Conservation (phyloP, 2,113 vertebrate genomes). For the Sula dactylatra region DNA sequence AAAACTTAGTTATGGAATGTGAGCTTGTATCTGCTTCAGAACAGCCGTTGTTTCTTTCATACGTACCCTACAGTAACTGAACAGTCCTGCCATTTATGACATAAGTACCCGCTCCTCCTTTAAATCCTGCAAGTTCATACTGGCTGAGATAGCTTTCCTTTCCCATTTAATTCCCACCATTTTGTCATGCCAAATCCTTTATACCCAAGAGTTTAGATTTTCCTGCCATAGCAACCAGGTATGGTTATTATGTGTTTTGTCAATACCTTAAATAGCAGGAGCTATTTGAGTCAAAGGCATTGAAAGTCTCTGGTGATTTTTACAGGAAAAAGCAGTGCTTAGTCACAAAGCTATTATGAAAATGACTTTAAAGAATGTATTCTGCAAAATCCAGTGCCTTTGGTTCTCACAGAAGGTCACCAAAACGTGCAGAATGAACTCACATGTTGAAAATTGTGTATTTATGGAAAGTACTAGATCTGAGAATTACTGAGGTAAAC, state of each 20-base stretch:
- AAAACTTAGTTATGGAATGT: not conserved
- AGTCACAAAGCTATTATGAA: not conserved
- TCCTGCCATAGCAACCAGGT: not conserved
- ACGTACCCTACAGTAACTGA: not conserved
- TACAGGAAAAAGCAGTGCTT: not conserved
- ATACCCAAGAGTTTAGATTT: not conserved
- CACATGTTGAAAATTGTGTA: not conserved
- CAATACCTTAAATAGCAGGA: not conserved
- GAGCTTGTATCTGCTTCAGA: not conserved
- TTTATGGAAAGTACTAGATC: not conserved
- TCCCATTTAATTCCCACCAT: not conserved
- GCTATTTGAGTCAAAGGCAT: not conserved
- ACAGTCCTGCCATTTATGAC: not conserved
- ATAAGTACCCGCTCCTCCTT: not conserved
- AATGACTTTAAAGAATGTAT: not conserved
- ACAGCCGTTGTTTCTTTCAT: not conserved
- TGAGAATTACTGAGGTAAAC: not conserved
- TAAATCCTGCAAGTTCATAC: not conserved
- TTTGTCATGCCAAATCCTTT: not conserved
- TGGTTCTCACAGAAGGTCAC: not conserved
- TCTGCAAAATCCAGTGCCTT: not conserved
- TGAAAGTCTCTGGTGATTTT: not conserved
- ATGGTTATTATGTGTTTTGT: not conserved
- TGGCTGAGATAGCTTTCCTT: not conserved
- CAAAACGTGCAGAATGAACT: not conserved